Evolutionary conservation across 2,888 invertebrate genomes (phyloP).

Genomic region (Asteroscopus sphinx): DNA sequence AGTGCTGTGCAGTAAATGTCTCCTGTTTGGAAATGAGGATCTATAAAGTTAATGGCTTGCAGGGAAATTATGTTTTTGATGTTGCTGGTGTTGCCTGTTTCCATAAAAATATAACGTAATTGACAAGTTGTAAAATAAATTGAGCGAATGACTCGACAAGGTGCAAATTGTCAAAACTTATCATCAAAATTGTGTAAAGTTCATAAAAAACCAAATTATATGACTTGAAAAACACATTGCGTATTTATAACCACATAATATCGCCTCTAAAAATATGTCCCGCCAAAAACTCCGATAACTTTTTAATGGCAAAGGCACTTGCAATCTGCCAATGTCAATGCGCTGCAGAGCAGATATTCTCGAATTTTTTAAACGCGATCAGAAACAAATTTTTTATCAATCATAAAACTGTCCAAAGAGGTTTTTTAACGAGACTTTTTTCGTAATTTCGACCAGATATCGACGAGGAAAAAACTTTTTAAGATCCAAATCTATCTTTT

Average conservation of each 20-base stretch:
- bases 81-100: too few species aligned
- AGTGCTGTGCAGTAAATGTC: constrained; percentile 3
- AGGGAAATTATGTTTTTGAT: neutral
- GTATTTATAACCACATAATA: constrained; percentile 11
- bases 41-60: neutral
- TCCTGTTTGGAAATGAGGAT: constrained; percentile 19
- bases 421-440: constrained; percentile 61
- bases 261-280: constrained; percentile 30
- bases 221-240: constrained; percentile 22
- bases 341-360: constrained; percentile 42
- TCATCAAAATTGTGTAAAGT: constrained; percentile 12
- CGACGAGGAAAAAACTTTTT: constrained; percentile 63
- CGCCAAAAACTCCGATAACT: constrained; percentile 39
- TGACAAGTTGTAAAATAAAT: constrained; percentile 4
- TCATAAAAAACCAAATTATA: constrained; percentile 15
- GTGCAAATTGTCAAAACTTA: constrained; percentile 28
- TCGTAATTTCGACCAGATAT: constrained; percentile 75
- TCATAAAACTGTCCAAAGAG: constrained; percentile 71
- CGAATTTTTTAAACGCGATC: constrained; percentile 49
- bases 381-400: constrained; percentile 59
- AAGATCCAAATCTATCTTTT: constrained; percentile 24
- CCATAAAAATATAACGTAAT: too few species aligned
- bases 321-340: constrained; percentile 52
- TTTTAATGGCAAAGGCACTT: constrained; percentile 44
- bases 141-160: constrained; percentile 17